phyloP scores from a whole-genome alignment of 2,797 vertebrate genomes.

The Micrastur ruficollis region DNA sequence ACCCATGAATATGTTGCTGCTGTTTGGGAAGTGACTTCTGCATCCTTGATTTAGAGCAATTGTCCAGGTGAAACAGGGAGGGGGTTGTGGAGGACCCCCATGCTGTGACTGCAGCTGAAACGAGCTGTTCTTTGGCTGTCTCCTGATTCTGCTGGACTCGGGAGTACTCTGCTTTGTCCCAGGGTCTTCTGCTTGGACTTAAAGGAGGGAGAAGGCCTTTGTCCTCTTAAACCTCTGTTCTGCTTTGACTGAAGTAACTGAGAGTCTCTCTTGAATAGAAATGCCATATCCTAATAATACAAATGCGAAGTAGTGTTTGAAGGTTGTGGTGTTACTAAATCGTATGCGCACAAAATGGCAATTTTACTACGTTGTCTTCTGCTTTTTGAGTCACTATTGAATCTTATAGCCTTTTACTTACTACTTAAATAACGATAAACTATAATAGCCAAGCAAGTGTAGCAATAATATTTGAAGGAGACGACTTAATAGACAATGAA shows the following conservation, averaged over 20 bases:
- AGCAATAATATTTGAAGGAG: constrained; percentile 43
- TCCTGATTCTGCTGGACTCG: background rate
- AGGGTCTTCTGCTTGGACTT: background rate
- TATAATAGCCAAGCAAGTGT: background rate
- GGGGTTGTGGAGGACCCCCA: accelerated
- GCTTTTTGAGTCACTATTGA: background rate
- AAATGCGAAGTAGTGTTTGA: background rate
- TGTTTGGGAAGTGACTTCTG: background rate
- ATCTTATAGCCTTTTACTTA: background rate
- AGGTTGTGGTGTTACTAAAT: background rate
- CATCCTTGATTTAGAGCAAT: background rate
- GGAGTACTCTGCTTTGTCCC: background rate
- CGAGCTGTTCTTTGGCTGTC: background rate
- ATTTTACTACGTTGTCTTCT: background rate
- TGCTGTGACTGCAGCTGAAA: background rate
- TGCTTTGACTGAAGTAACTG: background rate
- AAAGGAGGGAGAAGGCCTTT: background rate
- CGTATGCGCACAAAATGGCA: background rate
- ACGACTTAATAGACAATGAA: background rate
- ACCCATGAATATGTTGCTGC: background rate
- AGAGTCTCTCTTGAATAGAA: background rate
- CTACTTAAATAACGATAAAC: background rate
- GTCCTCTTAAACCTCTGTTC: background rate
- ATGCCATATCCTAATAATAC: background rate
- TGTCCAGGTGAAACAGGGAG: background rate